Conservation (phyloP, 2,797 vertebrate genomes). For the Lithobates sylvaticus region DNA sequence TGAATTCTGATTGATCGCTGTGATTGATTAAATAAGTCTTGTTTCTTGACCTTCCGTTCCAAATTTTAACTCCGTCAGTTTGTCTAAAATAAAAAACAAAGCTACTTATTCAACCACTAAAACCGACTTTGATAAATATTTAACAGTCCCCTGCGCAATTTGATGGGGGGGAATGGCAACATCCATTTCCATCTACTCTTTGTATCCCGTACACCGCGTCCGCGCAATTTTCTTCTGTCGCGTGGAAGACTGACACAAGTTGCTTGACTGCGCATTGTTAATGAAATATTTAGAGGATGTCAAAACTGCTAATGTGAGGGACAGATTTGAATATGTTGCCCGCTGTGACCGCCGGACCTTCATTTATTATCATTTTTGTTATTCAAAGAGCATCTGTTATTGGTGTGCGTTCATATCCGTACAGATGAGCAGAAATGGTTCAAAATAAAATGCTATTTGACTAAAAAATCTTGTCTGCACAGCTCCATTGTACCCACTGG, state of each 20-base stretch:
- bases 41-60: no score
- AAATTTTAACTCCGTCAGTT: no score
- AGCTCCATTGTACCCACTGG: no score
- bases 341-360: background rate
- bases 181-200: background rate
- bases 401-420: no score
- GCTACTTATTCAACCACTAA: background rate
- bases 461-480: no score
- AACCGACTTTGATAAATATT: conserved; percentile 26
- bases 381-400: no score
- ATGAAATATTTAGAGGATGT: conserved; percentile 38
- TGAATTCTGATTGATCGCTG: no score
- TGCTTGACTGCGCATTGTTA: background rate
- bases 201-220: background rate
- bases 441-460: no score
- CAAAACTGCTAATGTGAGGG: conserved; percentile 22
- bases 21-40: no score
- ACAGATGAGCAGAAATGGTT: no score
- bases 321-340: background rate
- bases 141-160: conserved; percentile 14
- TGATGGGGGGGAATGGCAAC: background rate
- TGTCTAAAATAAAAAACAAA: conserved; percentile 7
- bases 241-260: background rate
- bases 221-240: background rate
- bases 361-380: no score